Evolutionary conservation across 2,888 invertebrate species (phyloP), one percentile per base, ranked within the genome.

Genomic region (Cataglyphis rosenhaueri): DNA sequence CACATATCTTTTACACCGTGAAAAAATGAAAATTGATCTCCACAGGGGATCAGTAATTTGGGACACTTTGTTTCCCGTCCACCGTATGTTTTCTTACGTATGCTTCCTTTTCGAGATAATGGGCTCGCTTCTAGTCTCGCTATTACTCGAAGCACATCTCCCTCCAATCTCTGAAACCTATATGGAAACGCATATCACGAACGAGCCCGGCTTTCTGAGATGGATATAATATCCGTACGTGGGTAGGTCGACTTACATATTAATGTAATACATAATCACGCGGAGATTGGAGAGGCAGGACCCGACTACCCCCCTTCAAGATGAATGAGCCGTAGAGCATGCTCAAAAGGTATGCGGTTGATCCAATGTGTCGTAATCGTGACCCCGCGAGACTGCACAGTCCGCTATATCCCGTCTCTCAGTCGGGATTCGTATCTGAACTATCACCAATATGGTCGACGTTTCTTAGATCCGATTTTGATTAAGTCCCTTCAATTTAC

Each of bases 331-430:
- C 76, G 87, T 87, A 82, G 81, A 83, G 76, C 82, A 70, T 44
- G 84, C 87, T 88, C 82, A 90, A 91, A 91, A 90, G 91, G 90
- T 82, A 91, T 87, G 90, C 88, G 87, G 90, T 90, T 90, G 90
- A 90, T 90, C 89, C 90, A 73, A 86, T 84, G 90, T 92, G 91
- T 91, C 90, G 92, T 90, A 92, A 92, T 89, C 83, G 86, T 90
- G 92, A 92, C 90, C 91, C 88, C 90, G 86, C 55, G 87, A 83
- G 87, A 81, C 88, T 78, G 78, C 82, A 81, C 82, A 71, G 73
- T 84, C 81, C 82, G 52, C 78, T 66, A 64, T 82, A 78, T 83
- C 70, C 44, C 85, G 88, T 87, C 81, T 83, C 70, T 89, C 78
- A 21, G 48, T 83, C 82, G 41, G 55, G 57, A 79, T 62, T 48